Base-by-base conservation (phyloP, 2,888 invertebrate genomes). In the Morpho helenor region DNA sequence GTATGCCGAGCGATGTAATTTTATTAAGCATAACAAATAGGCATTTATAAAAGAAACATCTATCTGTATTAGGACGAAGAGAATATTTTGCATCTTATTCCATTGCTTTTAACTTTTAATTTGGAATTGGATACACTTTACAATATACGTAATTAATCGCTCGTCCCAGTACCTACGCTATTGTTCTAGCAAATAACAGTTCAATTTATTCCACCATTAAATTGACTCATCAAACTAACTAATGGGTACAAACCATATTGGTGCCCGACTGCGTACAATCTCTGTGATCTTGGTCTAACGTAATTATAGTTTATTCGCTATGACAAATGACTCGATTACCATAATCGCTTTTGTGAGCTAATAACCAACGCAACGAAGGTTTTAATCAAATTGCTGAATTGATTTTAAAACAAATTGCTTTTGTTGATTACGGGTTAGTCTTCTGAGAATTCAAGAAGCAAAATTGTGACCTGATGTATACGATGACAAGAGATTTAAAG, bases 241-340 rank as follows among this genome's bases (percentile, higher is more conserved):
- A 59, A 59, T 62, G 49, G 56, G 43, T 43, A 31, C 52, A 16
- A 10, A 10, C 60, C 60, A 60, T 60, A 62, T 57, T 54, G 52
- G 57, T 57, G 41, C 42, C 49, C 39, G 44, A 31, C 52, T 7
- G 41, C 43, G 41, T 40, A 60, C 57, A 55, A 55, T 58, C 53
- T 45, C 41, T 40, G 31, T 52, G 55, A 56, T 55, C 31, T 59
- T 41, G 48, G 48, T 50, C 23, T 46, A 59, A 49, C 52, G 55
- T 62, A 62, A 62, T 60, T 56, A 62, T 62, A 62, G 51, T 31
- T 49, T 42, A 47, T 52, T 57, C 10, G 44, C 39, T 57, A 62
- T 62, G 62, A 62, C 62, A 62, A 60, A 62, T 62, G 55, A 60
- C 52, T 62, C 52, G 49, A 57, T 62, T 44, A 59, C 39, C n/a